Base-by-base conservation (phyloP, 2,888 invertebrate genomes). In the Lacanobia oleracea region DNA sequence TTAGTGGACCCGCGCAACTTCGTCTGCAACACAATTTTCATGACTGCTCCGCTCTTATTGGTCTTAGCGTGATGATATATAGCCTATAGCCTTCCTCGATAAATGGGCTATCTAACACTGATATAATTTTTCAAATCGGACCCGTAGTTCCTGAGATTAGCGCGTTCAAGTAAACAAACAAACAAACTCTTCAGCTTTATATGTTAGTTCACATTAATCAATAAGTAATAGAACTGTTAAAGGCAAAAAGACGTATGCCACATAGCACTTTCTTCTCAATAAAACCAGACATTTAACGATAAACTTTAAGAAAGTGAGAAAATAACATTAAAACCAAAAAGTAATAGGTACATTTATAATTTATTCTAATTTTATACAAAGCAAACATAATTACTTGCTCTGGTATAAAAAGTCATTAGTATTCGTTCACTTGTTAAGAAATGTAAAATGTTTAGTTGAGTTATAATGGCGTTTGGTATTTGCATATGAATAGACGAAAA, bases 351-450 rank as follows among this genome's bases (percentile, higher is more conserved):
- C 9, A 0, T 14, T 16, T 59, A 27, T 51, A 71, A 71, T 66
- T 67, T 61, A 70, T 70, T 70, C 16, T 50, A 72, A 72, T 62
- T 10, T 70, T 60, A 71, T 71, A 12, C 71, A 60, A 71, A 60
- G 69, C 45, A 71, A 71, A 68, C 59, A 71, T 37, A 51, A 67
- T 71, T 45, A 51, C 43, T 45, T 3, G 9, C 12, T 45, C 21
- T 61, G 27, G 61, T 61, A 61, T 62, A 48, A 66, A 43, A 43
- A 62, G 51, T 43, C 60, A 68, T 71, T 68, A 53, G 21, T 16
- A 53, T 16, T 27, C 48, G 5, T 6, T 57, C 40, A 8, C 18
- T 60, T 45, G 51, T 66, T 5, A 60, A 68, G 37, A 57, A 51
- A 45, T 23, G 43, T 59, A 10, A 9, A 6, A 18, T 10, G 10